These are phyloP conservation scores for Lepidochitona cinerea DNA, from an alignment of 2,888 invertebrate genomes.

Conservation along the genomic window DNA sequence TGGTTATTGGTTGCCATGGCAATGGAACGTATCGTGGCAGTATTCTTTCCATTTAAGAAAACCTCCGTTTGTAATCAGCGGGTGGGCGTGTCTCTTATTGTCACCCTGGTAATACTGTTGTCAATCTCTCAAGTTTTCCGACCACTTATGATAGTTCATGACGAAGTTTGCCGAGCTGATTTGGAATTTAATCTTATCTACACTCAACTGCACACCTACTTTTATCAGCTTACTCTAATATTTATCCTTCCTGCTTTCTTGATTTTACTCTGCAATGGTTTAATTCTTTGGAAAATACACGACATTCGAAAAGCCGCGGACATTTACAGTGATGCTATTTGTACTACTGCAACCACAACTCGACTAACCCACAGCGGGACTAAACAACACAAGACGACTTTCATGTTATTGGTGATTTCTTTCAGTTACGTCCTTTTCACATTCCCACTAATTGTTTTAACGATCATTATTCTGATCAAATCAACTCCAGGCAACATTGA, in stretches of 20 bases:
- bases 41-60: slow-evolving; percentile 37
- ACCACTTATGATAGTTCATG: slow-evolving; percentile 33
- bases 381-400: slow-evolving; percentile 46
- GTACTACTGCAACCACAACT: slow-evolving; percentile 29
- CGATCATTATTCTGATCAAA: slow-evolving; percentile 31
- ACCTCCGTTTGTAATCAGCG: slow-evolving; percentile 28
- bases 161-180: slow-evolving; percentile 11
- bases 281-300: slow-evolving; percentile 37
- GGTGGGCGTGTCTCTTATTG: slow-evolving; percentile 31
- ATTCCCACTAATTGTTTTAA: slow-evolving; percentile 39
- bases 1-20: slow-evolving; percentile 42
- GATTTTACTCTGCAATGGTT: slow-evolving; percentile 37
- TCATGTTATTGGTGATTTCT: slow-evolving; percentile 47
- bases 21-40: slow-evolving; percentile 36
- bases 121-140: slow-evolving; percentile 40
- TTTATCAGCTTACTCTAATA: slow-evolving; percentile 40
- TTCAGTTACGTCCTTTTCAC: slow-evolving; percentile 46
- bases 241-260: slow-evolving; percentile 37
- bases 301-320: slow-evolving; percentile 20
- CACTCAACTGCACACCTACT: slow-evolving; percentile 38
- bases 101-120: slow-evolving; percentile 32
- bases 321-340: slow-evolving; percentile 28
- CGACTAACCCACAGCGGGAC: slow-evolving; percentile 21
- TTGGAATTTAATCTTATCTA: slow-evolving; percentile 24
- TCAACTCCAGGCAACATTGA: slow-evolving; percentile 12